Conservation (phyloP, 2,113 vertebrate genomes). For the Gymnocephalus cernua region DNA sequence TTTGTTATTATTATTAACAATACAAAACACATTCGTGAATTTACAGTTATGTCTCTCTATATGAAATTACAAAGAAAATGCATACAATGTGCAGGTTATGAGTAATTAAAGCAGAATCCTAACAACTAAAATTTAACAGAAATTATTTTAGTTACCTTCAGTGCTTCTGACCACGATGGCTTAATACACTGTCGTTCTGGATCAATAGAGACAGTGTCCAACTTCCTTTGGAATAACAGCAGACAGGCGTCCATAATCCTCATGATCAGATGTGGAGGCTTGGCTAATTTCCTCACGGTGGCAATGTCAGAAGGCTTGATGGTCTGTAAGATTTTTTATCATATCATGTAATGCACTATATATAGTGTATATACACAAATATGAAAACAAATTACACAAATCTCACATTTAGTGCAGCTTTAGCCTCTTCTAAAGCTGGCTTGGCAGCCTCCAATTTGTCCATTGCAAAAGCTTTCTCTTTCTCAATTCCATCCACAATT, state of each 20-base stretch:
- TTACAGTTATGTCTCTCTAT: background rate
- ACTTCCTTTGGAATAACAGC: constrained; percentile 85
- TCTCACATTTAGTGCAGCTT: constrained; percentile 88
- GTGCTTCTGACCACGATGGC: constrained; percentile 86
- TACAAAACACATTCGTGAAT: background rate
- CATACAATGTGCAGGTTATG: background rate
- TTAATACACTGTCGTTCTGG: constrained; percentile 77
- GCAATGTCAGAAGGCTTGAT: constrained; percentile 88
- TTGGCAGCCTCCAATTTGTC: constrained; percentile 87
- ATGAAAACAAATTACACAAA: constrained; percentile 32
- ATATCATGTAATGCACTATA: background rate
- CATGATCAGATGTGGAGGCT: constrained; percentile 89
- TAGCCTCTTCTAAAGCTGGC: constrained; percentile 87
- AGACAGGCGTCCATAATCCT: constrained; percentile 87
- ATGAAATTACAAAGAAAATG: background rate
- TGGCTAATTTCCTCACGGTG: constrained; percentile 87
- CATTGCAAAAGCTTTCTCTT: constrained; percentile 88
- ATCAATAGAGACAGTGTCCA: constrained; percentile 81
- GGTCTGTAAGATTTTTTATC: constrained; percentile 73
- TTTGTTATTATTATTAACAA: background rate
- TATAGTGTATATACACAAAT: background rate
- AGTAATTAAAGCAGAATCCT: background rate
- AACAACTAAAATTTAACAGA: constrained; percentile 49
- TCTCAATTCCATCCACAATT: constrained; percentile 88
- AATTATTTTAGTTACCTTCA: constrained; percentile 80